A percentile compares a stretch with the other conserved stretches of the same genome.
Conservation (phyloP, 2,888 invertebrate genomes). For the Physocephala rufipes region DNA sequence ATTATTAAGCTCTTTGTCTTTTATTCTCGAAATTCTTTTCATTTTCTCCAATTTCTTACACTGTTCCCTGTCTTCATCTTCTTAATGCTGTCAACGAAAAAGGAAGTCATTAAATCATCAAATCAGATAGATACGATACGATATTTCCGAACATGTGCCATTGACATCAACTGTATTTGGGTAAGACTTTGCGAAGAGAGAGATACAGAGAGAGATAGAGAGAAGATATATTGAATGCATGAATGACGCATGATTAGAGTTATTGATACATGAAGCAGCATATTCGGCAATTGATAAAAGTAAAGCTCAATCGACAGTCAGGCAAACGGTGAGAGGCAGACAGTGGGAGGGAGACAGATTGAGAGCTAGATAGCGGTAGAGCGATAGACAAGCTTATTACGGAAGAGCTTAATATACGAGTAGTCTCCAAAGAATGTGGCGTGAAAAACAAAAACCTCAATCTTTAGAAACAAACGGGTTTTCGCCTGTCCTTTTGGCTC, state of each 20-base stretch:
- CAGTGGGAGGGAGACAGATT: constrained; percentile 11
- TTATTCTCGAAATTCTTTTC: background rate
- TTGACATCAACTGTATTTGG: background rate
- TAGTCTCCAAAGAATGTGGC: no score
- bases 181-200: background rate
- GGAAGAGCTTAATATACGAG: no score
- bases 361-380: background rate
- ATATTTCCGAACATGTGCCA: background rate
- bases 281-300: no score
- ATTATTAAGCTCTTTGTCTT: no score
- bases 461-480: no score
- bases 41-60: background rate
- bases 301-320: no score
- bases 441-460: no score
- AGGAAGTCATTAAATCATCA: constrained; percentile 31
- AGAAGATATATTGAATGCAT: background rate
- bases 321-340: background rate
- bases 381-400: constrained; percentile 4
- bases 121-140: background rate
- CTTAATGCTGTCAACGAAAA: constrained; percentile 7
- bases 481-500: no score
- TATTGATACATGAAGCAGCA: no score
- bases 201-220: constrained; percentile 1
- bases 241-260: background rate
- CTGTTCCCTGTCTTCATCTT: constrained; percentile 1